Evolutionary conservation across 2,113 vertebrate genomes (phyloP), one percentile per base, ranked within the genome.

Genomic region (Camelus dromedarius): DNA sequence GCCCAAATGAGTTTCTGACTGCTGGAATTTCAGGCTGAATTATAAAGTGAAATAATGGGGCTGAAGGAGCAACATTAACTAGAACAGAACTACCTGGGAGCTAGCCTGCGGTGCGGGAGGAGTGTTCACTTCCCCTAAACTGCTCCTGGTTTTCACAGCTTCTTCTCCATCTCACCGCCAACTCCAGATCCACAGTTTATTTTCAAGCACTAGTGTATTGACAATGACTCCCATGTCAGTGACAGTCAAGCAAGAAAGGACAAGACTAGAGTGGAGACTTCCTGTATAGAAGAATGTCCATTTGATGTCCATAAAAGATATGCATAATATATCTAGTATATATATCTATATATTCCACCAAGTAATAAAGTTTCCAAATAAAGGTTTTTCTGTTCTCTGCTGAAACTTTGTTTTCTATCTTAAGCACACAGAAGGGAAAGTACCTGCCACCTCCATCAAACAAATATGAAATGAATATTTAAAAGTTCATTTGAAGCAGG

Each of bases 381-480:
- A 91, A 96, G 38, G 7, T 52, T 56, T 72, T 75, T 46, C 72
- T 58, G 8, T 91, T 79, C 64, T 89, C 88, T 93, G 82, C 52
- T 96, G 12, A 95, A 96, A 88, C 42, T 95, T 95, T 92, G 62
- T 94, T 95, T 93, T 79, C 88, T 92, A 80, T 91, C 88, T 91
- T 72, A 90, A 91, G 76, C 52, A 88, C 66, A 90, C n/a, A 81
- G 95, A 96, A 92, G 19, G 52, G 9, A 96, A 3, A 84, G 1
- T 67, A 83, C 75, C 76, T 92, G 75, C 70, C 79, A 90, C 77
- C 50, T 95, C 69, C 70, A 80, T 77, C 75, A 76, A 95, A 96
- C 58, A 94, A 97, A 97, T 94, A 92, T n/a, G 85, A 97, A 96
- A 90, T 94, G 58, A 97, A 93, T 93, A 96, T 80, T 92, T 95